Percentiles rank a stretch among this genome's conserved stretches.
Conservation (phyloP, 2,113 vertebrate species). For the Psittacula cyanocephala region DNA sequence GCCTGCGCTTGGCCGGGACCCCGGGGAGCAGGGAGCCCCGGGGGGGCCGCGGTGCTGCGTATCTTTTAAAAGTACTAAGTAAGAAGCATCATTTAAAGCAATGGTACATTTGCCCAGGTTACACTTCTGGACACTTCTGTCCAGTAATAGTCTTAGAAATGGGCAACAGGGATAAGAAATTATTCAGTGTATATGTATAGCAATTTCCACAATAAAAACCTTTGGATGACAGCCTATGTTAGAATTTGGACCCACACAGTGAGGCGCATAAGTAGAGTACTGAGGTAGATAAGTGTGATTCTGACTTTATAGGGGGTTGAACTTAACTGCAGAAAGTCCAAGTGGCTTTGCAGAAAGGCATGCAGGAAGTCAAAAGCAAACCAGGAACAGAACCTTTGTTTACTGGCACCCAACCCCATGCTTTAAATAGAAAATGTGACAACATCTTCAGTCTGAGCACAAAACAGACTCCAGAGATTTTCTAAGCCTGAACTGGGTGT, state of each 20-base stretch:
- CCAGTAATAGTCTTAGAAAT: neutral
- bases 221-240: neutral
- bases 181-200: no score
- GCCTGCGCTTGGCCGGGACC: no score
- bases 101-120: neutral
- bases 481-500: fast-evolving
- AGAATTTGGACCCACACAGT: neutral
- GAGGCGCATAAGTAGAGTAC: neutral
- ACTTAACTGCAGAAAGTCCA: neutral
- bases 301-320: neutral
- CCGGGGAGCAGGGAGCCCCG: no score
- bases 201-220: neutral
- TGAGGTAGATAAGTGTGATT: neutral
- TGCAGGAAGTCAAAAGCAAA: neutral
- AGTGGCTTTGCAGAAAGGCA: neutral
- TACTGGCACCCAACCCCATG: neutral
- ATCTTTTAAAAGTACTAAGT: neutral
- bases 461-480: neutral
- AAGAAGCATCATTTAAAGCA: neutral
- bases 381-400: neutral
- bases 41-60: no score
- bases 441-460: neutral
- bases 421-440: neutral
- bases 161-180: neutral
- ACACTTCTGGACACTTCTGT: neutral